Percentiles rank a stretch among this genome's conserved stretches.
Evolutionary conservation across 2,888 invertebrate species (phyloP).

Genomic region (Melinopterus prodromus): DNA sequence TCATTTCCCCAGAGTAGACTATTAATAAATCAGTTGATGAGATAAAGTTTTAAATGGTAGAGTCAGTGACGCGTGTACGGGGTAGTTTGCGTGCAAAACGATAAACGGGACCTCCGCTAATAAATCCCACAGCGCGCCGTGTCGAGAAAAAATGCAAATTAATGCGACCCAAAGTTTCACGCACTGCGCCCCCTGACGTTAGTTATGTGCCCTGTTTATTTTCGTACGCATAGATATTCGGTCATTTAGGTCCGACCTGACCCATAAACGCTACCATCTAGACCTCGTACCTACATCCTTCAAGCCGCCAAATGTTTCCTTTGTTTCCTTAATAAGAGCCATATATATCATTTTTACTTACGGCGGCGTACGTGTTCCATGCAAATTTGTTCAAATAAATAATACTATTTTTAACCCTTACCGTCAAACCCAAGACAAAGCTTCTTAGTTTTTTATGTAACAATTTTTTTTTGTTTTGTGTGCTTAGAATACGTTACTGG

Average conservation of each 20-base stretch:
- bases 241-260: neutral
- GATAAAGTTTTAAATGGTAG: neutral
- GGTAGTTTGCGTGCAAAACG: neutral
- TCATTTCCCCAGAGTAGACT: neutral
- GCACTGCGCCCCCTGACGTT: neutral
- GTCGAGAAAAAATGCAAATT: constrained; percentile 4
- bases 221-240: constrained; percentile 4
- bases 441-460: too few relatives aligned
- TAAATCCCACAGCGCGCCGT: neutral
- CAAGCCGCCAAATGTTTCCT: neutral
- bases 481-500: too few relatives aligned
- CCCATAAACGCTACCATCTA: neutral
- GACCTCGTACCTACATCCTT: neutral
- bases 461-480: too few relatives aligned
- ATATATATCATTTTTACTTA: neutral
- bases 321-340: neutral
- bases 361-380: neutral
- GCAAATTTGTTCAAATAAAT: neutral
- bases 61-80: neutral
- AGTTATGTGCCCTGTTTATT: constrained; percentile 4
- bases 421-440: neutral
- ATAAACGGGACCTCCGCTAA: neutral
- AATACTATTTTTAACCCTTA: neutral
- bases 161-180: neutral
- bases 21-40: neutral